Conservation (phyloP, 2,797 vertebrate genomes). For the Spondyliosoma cantharus region DNA sequence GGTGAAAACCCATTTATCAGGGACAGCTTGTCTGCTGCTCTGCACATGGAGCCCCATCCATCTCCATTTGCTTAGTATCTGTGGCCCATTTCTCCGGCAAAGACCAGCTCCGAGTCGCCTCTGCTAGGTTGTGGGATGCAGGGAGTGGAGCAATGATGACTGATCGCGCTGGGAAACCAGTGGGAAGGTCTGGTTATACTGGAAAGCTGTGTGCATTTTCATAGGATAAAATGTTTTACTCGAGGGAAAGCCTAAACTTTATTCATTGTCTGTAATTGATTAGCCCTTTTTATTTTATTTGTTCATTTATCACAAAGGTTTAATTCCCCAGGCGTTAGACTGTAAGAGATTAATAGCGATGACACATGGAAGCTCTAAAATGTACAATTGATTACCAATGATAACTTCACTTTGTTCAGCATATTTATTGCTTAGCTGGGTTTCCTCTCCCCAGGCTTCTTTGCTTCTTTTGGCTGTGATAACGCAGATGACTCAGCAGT, state of each 20-base stretch:
- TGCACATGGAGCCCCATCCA: conserved; percentile 78
- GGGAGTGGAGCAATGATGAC: conserved; percentile 16
- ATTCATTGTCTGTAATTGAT: conserved; percentile 49
- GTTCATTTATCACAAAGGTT: conserved; percentile 42
- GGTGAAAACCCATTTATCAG: conserved; percentile 82
- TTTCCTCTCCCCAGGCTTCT: conserved; percentile 46
- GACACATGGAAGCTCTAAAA: conserved; percentile 60
- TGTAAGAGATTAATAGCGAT: conserved; percentile 64
- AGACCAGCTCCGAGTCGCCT: conserved; percentile 60
- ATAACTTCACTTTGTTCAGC: conserved; percentile 71
- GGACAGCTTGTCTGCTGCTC: conserved; percentile 79
- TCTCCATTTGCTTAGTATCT: conserved; percentile 82
- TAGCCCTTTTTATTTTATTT: conserved; percentile 50
- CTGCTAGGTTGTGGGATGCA: conserved; percentile 25
- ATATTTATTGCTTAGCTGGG: conserved; percentile 71
- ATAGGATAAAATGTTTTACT: background rate
- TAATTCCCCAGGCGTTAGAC: conserved; percentile 37
- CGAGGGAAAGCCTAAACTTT: conserved; percentile 25
- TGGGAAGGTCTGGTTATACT: conserved; percentile 7
- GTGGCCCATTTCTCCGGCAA: conserved; percentile 75
- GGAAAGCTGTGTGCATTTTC: conserved; percentile 17
- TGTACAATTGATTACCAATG: conserved; percentile 73
- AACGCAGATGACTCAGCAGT: conserved; percentile 50
- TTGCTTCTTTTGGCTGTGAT: conserved; percentile 38
- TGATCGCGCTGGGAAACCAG: conserved; percentile 19